These are phyloP conservation scores for pig (Sus scrofa) DNA, from an alignment of 2,113 vertebrate species.

Conservation along the genomic window DNA sequence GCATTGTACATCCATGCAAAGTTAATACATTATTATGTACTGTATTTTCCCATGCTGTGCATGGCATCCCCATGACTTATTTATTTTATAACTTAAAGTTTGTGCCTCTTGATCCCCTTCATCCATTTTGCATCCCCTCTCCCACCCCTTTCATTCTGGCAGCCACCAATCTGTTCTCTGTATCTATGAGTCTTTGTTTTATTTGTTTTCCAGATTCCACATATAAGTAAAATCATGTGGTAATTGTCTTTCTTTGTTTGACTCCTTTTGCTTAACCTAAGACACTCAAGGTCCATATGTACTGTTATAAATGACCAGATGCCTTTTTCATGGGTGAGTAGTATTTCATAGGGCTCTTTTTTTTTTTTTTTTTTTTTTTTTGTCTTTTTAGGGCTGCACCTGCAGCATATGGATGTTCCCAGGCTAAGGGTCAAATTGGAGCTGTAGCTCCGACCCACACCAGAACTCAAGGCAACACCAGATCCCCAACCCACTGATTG, in stretches of 20 bases:
- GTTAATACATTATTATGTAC: neutral
- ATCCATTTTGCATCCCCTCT: neutral
- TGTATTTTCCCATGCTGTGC: neutral
- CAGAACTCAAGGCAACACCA: too few relatives aligned
- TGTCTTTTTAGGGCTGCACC: too few relatives aligned
- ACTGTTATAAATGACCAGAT: neutral
- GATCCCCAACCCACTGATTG: too few relatives aligned
- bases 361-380: too few relatives aligned
- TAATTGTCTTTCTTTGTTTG: neutral
- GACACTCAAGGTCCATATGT: neutral
- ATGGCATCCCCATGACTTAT: neutral
- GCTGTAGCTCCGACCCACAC: too few relatives aligned
- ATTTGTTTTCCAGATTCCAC: neutral
- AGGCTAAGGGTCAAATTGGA: too few relatives aligned
- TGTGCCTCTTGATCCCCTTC: neutral
- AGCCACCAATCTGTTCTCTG: neutral
- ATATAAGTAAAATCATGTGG: neutral
- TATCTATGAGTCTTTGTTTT: neutral
- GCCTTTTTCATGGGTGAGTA: neutral
- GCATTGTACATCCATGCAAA: neutral
- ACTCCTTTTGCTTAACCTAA: neutral
- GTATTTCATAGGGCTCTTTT: too few relatives aligned
- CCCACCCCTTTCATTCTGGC: neutral
- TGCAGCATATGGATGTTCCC: too few relatives aligned
- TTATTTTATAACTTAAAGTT: neutral